Base-by-base conservation (phyloP, 35 echinoderm and acorn worm species). In the Heliocidaris erythrogramma region DNA sequence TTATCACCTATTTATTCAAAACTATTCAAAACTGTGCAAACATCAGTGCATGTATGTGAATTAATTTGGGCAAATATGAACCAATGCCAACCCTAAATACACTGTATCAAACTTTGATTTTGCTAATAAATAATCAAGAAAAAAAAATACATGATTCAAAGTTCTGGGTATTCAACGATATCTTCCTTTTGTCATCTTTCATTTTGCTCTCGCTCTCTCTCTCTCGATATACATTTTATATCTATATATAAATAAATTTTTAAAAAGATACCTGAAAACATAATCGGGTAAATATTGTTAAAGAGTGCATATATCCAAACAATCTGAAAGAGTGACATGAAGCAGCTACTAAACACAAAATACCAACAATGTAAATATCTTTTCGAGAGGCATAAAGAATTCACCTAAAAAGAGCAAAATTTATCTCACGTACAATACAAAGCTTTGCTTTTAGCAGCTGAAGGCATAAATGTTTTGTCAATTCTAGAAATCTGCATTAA, bases 371-470 rank as follows among this genome's bases (percentile, higher is more conserved):
- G 52, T 56, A 56, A 56, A 56, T 56, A 56, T 56, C 52, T 27
- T 42, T 78, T 78, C 17, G n/a, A 78, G 65, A 78, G 65, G 65
- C 65, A 78, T 78, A 27, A 42, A 27, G 65, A 78, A 78, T n/a
- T n/a, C 27, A 78, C 21, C 65, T 78, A 78, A 78, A 78, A 78
- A 78, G 7, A 78, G 65, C 65, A 27, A 27, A 78, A 78, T 78
- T 78, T 78, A 27, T 78, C 65, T 78, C 65, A 78, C 14, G 7
- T 78, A 78, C 27, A 27, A n/a, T 27, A 78, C 65, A 78, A 78
- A 78, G 65, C 65, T 78, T 78, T 78, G 65, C 65, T 78, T 78
- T 78, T 78, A 78, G 65, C 65, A 78, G 65, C 65, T 78, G 65
- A 78, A 78, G 65, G 65, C 65, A 78, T 78, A 78, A 78, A 78